Evolutionary conservation across 2,113 vertebrate genomes (phyloP), one percentile per base, ranked within the genome.

Genomic region (Aegypius monachus): DNA sequence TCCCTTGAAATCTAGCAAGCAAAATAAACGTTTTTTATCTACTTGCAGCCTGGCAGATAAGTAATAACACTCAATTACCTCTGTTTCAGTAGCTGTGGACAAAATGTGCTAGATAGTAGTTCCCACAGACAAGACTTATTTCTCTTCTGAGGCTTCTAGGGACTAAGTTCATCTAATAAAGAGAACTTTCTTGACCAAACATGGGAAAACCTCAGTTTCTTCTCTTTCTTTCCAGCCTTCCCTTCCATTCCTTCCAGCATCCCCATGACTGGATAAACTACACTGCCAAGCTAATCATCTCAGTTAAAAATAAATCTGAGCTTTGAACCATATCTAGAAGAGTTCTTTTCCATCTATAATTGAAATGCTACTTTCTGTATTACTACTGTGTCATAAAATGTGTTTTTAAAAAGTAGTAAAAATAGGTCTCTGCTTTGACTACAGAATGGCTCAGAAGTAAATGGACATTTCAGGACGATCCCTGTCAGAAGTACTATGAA

Each of bases 401-500:
- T 0, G 7, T 63, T 82, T 66, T 77, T 42, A 5, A 26, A 47
- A 52, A 56, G 42, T 17, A 81, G 23, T 93, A 66, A 78, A 62
- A 71, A 9, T 13, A 1, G 9, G 8, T 91, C 45, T 97, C 62
- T 95, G 95, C 66, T 96, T 83, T 96, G 55, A 80, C 40, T 84
- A 10, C 88, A 99, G 99, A 99, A 90, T 99, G 98, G 99, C 88
- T 97, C 79, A 98, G 98, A 98, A 98, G 97, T 77, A 98, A 98
- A 3, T 98, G 94, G 98, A 99, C 98, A 0, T 96, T 98, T 74
- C 98, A 99, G 95, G 99, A 99, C 8, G 99, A 99, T 94, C 98
- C 99, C 12, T 99, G 99, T 97, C 98, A 99, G 97, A 98, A 97
- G 79, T 99, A 99, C 91, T 99, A 99, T 40, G 98, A 99, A 96